These are phyloP conservation scores for Agriopis leucophaearia DNA, from an alignment of 2,888 invertebrate species.

Conservation along the genomic window DNA sequence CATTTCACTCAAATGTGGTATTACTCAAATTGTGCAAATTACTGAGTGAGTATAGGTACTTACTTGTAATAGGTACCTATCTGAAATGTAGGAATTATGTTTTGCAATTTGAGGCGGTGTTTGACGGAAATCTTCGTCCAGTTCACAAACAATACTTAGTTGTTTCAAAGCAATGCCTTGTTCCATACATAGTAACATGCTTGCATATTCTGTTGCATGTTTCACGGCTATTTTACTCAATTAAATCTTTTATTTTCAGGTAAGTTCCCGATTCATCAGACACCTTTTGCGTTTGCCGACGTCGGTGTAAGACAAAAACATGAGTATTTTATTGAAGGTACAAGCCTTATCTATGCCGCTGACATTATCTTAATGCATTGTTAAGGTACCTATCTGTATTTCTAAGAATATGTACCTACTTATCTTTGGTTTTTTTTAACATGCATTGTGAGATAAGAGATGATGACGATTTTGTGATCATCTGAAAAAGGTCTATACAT, in stretches of 20 bases:
- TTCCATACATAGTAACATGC: slow-evolving; percentile 16
- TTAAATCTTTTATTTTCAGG: slow-evolving; percentile 55
- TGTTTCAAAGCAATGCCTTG: slow-evolving; percentile 58
- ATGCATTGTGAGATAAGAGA: background rate
- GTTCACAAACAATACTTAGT: slow-evolving; percentile 60
- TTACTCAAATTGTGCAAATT: slow-evolving; percentile 3
- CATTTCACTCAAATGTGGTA: background rate
- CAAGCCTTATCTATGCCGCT: slow-evolving; percentile 29
- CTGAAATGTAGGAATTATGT: slow-evolving; percentile 49
- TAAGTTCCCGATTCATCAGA: slow-evolving; percentile 51
- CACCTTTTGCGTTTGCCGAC: slow-evolving; percentile 11
- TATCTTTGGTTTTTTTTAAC: slow-evolving; percentile 28
- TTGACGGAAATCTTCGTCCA: slow-evolving; percentile 68
- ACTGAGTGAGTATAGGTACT: slow-evolving; percentile 3
- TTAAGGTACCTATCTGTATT: slow-evolving; percentile 31
- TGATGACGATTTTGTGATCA: background rate
- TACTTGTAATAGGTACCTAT: slow-evolving; percentile 4
- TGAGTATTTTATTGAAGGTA: slow-evolving; percentile 9
- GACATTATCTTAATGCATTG: slow-evolving; percentile 40
- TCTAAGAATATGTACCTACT: slow-evolving; percentile 20
- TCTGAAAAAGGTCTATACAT: too few relatives aligned
- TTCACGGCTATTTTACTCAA: slow-evolving; percentile 15
- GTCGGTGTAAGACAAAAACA: slow-evolving; percentile 47
- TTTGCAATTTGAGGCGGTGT: slow-evolving; percentile 72
- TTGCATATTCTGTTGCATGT: slow-evolving; percentile 26